Conservation (phyloP, 2,797 vertebrate species). For the Poeciliopsis paucimaculata region DNA sequence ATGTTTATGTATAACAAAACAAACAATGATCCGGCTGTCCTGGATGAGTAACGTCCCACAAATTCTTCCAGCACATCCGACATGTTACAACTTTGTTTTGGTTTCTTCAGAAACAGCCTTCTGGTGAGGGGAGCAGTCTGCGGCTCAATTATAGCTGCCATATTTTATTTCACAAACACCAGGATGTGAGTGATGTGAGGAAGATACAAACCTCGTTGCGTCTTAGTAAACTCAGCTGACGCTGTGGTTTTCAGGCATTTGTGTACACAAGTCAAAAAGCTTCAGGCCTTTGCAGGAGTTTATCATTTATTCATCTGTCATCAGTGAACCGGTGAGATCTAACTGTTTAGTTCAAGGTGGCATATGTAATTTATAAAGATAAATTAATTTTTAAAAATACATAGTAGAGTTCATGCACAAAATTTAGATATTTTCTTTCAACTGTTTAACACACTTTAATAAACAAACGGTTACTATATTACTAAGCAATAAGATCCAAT, state of each 20-base stretch:
- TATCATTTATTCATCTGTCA: not conserved
- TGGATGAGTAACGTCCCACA: not conserved
- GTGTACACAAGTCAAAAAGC: not conserved
- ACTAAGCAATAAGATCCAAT: not conserved
- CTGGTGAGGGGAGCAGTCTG: not conserved
- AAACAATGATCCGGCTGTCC: not conserved
- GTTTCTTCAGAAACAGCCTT: not conserved
- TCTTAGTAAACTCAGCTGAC: not conserved
- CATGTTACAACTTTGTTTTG: not conserved
- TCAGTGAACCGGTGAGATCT: not conserved
- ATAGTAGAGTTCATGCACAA: not conserved
- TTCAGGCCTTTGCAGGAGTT: not conserved
- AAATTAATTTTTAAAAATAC: not conserved
- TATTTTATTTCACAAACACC: slow-evolving; percentile 5
- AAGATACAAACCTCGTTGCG: not conserved
- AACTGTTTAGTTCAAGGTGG: not conserved
- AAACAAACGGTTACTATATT: not conserved
- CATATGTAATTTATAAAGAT: not conserved
- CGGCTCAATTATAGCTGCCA: slow-evolving; percentile 6
- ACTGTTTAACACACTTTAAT: not conserved
- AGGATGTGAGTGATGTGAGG: not conserved
- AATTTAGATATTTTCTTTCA: too few species aligned
- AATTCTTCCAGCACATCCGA: not conserved
- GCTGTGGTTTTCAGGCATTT: not conserved
- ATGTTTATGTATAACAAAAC: not conserved